These are phyloP conservation scores for Anoplius nigerrimus DNA, from an alignment of 2,888 invertebrate species.

Conservation along the genomic window DNA sequence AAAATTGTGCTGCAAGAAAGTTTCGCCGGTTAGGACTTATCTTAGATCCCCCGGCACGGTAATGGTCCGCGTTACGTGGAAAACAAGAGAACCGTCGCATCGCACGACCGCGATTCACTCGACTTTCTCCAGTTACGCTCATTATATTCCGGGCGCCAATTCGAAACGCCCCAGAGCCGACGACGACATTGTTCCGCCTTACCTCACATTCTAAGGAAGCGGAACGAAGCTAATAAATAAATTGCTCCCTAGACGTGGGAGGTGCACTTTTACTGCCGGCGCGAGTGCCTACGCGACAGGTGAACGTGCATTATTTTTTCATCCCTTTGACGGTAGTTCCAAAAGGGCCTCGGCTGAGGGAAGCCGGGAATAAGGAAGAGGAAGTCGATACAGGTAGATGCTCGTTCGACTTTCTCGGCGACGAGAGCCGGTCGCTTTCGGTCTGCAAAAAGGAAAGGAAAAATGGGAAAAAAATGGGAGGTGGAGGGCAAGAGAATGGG, in stretches of 20 bases:
- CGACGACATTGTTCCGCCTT: neutral
- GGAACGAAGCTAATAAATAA: conserved; percentile 3
- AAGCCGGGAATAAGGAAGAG: conserved; percentile 2
- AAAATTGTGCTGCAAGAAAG: too few species aligned
- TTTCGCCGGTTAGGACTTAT: too few species aligned
- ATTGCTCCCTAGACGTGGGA: neutral
- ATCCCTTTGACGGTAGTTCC: neutral
- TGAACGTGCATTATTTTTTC: conserved; percentile 3
- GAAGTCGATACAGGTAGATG: too few species aligned
- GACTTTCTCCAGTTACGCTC: too few species aligned
- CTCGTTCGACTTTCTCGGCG: too few species aligned
- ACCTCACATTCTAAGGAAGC: neutral
- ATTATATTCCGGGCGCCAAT: too few species aligned
- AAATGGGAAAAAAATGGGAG: conserved; percentile 2
- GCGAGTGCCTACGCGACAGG: neutral
- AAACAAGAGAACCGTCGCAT: too few species aligned
- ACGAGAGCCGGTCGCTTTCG: too few species aligned
- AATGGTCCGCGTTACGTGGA: too few species aligned
- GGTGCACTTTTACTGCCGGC: neutral
- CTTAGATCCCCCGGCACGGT: too few species aligned
- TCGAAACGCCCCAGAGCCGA: too few species aligned
- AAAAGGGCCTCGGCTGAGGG: conserved; percentile 14
- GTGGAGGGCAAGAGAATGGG: conserved; percentile 29
- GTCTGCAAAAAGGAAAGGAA: neutral
- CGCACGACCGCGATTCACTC: too few species aligned